Evolutionary conservation across 2,113 vertebrate species (phyloP).

Genomic region (Bolborhynchus lineola): DNA sequence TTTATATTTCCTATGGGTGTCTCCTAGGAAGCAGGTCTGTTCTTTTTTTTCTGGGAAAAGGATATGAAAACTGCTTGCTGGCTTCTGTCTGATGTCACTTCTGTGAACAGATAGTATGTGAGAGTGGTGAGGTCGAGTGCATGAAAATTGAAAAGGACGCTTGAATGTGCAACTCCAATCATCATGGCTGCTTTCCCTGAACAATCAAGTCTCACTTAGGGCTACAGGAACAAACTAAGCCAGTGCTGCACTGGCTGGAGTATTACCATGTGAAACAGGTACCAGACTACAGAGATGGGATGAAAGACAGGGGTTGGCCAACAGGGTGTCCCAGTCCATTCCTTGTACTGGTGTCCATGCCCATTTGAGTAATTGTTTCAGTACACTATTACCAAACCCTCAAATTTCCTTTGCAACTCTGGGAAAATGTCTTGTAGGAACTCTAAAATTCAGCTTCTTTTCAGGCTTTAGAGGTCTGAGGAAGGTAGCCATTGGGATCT

Average conservation of each 20-base stretch:
- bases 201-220: neutral
- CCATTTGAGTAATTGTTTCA: neutral
- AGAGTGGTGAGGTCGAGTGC: neutral
- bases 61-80: neutral
- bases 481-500: neutral
- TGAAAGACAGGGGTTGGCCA: neutral
- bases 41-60: neutral
- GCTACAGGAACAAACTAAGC: neutral
- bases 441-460: neutral
- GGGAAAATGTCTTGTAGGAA: neutral
- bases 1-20: neutral
- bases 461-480: neutral
- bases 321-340: accelerated
- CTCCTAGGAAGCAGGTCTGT: neutral
- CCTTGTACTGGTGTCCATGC: neutral
- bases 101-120: neutral
- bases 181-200: neutral
- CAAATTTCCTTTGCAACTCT: neutral
- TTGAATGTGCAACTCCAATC: neutral
- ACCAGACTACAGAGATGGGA: neutral
- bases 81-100: neutral
- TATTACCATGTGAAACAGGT: neutral
- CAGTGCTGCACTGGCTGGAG: neutral
- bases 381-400: neutral
- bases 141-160: neutral